phyloP scores from a whole-genome alignment of 2,888 invertebrate genomes.

The Drosophila demipolita region DNA sequence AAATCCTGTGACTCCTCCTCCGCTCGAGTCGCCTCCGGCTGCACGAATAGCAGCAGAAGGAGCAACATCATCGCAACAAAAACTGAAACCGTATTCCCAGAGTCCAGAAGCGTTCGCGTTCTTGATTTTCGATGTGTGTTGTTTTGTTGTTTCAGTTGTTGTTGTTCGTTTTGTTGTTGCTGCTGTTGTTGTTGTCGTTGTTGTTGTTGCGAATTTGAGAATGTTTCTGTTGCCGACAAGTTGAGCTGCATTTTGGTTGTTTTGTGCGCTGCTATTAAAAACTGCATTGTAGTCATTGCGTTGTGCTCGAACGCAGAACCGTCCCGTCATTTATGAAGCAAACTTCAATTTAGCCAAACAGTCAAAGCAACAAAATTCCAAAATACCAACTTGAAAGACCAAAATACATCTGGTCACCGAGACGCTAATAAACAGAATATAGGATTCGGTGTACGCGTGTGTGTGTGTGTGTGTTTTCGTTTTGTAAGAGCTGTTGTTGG shows the following conservation, averaged over 20 bases:
- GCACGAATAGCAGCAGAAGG: conserved; percentile 54
- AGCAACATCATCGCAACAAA: conserved; percentile 50
- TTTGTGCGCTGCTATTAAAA: conserved; percentile 58
- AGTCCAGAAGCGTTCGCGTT: conserved; percentile 50
- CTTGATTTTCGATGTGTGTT: conserved; percentile 69
- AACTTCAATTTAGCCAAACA: conserved; percentile 54
- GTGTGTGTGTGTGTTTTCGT: conserved; percentile 14
- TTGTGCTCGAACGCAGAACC: conserved; percentile 61
- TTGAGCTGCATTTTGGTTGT: conserved; percentile 39
- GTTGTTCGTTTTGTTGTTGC: conserved; percentile 41
- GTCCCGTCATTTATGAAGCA: conserved; percentile 77
- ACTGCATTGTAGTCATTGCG: conserved; percentile 75
- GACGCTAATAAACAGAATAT: conserved; percentile 42
- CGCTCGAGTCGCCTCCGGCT: conserved; percentile 50
- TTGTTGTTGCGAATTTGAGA: conserved; percentile 31
- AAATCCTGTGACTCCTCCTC: conserved; percentile 85
- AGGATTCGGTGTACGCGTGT: neutral
- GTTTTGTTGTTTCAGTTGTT: conserved; percentile 45
- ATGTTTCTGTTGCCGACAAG: conserved; percentile 33
- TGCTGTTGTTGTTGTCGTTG: conserved; percentile 39
- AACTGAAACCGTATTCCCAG: conserved; percentile 60
- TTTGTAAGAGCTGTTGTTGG: conserved; percentile 36
- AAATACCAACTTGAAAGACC: conserved; percentile 15
- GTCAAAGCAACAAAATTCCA: conserved; percentile 51
- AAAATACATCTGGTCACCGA: conserved; percentile 21